Conservation (phyloP, 2,888 invertebrate genomes). For the Tinea pellionella region DNA sequence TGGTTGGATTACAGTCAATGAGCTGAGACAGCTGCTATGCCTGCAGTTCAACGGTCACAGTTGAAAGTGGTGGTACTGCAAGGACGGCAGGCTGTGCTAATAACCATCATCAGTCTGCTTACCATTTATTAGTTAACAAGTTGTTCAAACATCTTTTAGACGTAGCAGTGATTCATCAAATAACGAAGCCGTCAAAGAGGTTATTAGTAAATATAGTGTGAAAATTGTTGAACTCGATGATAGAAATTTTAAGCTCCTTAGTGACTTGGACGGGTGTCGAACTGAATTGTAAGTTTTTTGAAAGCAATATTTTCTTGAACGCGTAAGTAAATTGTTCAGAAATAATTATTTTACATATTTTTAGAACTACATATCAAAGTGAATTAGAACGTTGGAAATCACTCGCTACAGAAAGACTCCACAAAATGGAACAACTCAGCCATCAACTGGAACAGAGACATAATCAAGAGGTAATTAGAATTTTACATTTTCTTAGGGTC, state of each 20-base stretch:
- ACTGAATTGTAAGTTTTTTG: conserved; percentile 58
- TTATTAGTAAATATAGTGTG: conserved; percentile 46
- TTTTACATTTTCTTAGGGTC: too few species aligned
- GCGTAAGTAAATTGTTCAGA: too few species aligned
- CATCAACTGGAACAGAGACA: conserved; percentile 72
- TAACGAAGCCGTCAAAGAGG: conserved; percentile 36
- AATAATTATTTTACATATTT: conserved; percentile 18
- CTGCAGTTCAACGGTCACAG: too few species aligned
- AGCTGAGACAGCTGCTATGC: too few species aligned
- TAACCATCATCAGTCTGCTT: too few species aligned
- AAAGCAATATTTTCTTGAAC: too few species aligned
- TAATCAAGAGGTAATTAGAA: conserved; percentile 66
- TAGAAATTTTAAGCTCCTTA: conserved; percentile 49
- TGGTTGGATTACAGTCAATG: too few species aligned
- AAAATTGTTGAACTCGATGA: conserved; percentile 51
- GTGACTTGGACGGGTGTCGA: conserved; percentile 49
- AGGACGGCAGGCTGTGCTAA: too few species aligned
- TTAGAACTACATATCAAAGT: conserved; percentile 40
- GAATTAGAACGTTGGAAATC: conserved; percentile 73
- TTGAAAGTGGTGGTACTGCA: too few species aligned
- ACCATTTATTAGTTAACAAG: too few species aligned
- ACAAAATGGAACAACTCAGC: conserved; percentile 72
- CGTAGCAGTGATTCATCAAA: conserved; percentile 32
- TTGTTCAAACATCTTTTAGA: conserved; percentile 26
- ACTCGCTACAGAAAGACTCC: conserved; percentile 74